Evolutionary conservation across 1,140 invertebrate genomes (phyloP).

Genomic region (Eurosta solidaginis): DNA sequence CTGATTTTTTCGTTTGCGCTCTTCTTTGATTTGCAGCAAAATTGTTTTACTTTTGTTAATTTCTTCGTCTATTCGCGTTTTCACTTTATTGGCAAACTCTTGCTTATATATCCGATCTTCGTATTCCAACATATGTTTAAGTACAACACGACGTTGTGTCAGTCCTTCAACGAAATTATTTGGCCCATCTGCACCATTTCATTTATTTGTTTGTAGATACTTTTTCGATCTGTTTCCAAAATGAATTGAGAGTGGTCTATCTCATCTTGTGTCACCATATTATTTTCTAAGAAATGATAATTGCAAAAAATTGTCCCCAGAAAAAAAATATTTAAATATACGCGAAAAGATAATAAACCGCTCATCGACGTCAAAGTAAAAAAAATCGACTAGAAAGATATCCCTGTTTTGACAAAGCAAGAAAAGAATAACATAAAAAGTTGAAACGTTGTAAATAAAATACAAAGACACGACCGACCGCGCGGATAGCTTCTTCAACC

Average conservation of each 20-base stretch:
- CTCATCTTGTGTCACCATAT: background rate
- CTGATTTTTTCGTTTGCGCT: slow-evolving; percentile 36
- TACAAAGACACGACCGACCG: too few species aligned
- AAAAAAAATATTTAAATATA: too few species aligned
- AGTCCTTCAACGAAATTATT: slow-evolving; percentile 40
- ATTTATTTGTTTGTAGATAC: slow-evolving; percentile 47
- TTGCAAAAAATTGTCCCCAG: too few species aligned
- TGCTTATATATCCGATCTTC: slow-evolving; percentile 48
- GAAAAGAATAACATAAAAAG: too few species aligned
- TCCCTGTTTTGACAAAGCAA: too few species aligned
- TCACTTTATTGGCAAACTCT: slow-evolving; percentile 49
- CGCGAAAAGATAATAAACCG: too few species aligned
- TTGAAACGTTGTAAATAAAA: too few species aligned
- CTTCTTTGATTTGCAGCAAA: slow-evolving; percentile 45
- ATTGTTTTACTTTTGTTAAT: slow-evolving; percentile 45
- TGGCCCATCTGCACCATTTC: slow-evolving; percentile 43
- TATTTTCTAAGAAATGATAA: too few species aligned
- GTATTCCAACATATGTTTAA: slow-evolving; percentile 44
- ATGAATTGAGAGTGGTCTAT: slow-evolving; percentile 38
- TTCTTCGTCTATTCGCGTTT: slow-evolving; percentile 47
- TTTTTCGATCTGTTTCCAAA: slow-evolving; percentile 47
- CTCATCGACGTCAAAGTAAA: too few species aligned
- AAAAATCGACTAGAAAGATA: too few species aligned
- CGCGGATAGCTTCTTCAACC: too few species aligned
- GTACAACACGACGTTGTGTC: slow-evolving; percentile 35